Conservation (phyloP, 2,888 invertebrate species). For the Nesidiocoris tenuis region DNA sequence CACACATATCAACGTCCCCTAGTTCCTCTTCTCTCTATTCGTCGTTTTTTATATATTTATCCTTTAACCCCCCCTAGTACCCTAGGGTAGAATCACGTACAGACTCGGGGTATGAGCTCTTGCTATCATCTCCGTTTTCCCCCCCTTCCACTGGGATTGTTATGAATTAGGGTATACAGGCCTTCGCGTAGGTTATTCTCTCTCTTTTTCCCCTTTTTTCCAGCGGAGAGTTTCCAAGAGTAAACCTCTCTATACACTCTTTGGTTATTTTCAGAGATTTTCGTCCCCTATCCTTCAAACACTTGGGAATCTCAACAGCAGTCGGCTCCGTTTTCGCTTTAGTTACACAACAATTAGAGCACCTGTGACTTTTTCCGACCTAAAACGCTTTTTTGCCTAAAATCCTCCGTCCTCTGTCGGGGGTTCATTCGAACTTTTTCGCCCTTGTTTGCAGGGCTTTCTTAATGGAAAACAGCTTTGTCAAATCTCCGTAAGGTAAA, state of each 20-base stretch:
- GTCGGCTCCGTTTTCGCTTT: background rate
- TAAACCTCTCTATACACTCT: background rate
- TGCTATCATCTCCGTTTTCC: background rate
- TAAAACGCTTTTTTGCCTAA: slow-evolving; percentile 7
- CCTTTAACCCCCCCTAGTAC: background rate
- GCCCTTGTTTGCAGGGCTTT: slow-evolving; percentile 10
- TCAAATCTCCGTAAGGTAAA: slow-evolving; percentile 28
- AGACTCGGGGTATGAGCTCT: slow-evolving; percentile 1
- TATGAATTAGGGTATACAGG: slow-evolving; percentile 24
- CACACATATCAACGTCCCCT: slow-evolving; percentile 45
- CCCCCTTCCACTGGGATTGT: slow-evolving; percentile 11
- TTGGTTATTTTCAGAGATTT: background rate
- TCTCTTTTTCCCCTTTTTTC: background rate
- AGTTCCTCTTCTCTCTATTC: slow-evolving; percentile 18
- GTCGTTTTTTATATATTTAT: slow-evolving; percentile 30
- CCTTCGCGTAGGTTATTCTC: background rate
- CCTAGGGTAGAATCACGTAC: background rate
- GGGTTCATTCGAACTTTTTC: slow-evolving; percentile 7
- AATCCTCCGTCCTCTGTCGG: background rate
- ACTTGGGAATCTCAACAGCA: background rate
- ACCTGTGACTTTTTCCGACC: slow-evolving; percentile 17
- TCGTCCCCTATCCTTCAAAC: slow-evolving; percentile 1
- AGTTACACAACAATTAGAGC: slow-evolving; percentile 20
- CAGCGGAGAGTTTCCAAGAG: background rate
- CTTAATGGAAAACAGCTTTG: slow-evolving; percentile 27